phyloP scores from a whole-genome alignment of 2,113 vertebrate genomes.

The Cochlearius cochlearius region DNA sequence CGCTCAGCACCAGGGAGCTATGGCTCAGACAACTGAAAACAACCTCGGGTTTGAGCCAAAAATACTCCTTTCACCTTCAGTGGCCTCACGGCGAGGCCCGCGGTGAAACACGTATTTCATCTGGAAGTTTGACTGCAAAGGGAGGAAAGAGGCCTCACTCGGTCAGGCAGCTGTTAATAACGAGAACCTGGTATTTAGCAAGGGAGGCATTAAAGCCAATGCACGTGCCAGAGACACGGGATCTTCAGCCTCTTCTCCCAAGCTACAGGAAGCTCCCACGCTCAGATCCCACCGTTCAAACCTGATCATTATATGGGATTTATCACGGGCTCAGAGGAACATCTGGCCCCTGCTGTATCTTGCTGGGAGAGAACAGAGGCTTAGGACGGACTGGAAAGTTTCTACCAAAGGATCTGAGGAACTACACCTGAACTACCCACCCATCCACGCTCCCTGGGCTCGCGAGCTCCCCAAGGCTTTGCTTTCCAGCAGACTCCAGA shows the following conservation, averaged over 20 bases:
- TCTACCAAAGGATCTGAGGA: not conserved
- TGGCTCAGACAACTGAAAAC: not conserved
- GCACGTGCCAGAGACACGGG: rapidly evolving
- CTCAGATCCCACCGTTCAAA: not conserved
- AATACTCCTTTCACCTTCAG: not conserved
- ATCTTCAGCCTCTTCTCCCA: not conserved
- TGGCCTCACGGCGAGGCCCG: not conserved
- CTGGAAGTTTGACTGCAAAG: not conserved
- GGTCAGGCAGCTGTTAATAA: not conserved
- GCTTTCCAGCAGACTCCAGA: not conserved
- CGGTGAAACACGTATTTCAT: not conserved
- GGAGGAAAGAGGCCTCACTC: not conserved
- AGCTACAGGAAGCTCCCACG: not conserved
- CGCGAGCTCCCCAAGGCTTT: not conserved
- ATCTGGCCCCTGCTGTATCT: not conserved
- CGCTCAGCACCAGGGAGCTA: not conserved
- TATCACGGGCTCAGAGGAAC: not conserved
- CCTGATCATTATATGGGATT: not conserved
- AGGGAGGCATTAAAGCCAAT: not conserved
- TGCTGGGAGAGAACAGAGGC: not conserved
- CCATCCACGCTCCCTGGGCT: rapidly evolving
- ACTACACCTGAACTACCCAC: not conserved
- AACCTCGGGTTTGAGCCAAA: not conserved
- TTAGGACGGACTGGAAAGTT: not conserved
- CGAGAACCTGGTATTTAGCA: not conserved